Evolutionary conservation across 2,888 invertebrate genomes (phyloP), one percentile per base, ranked within the genome.

Genomic region (Dexiosoma caninum): DNA sequence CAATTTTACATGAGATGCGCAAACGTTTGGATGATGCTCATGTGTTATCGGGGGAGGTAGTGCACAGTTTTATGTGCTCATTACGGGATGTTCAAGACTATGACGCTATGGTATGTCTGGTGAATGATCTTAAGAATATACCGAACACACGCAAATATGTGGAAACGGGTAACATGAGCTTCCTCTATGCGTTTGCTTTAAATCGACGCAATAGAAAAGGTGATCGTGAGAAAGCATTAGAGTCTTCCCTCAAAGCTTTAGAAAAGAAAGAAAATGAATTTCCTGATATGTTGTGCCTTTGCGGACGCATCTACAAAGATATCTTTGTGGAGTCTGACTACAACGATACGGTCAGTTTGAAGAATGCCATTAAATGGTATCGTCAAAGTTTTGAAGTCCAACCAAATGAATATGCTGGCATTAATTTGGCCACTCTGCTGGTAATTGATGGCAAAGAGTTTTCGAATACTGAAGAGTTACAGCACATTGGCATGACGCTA

Each of bases 331-430:
- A 99, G 91, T 98, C 98, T 49, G 94, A 95, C 84, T 98, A 98
- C 89, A 93, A 93, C 2, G 98, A 99, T 88, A 93, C 93, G 84
- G 95, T 95, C 57, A 97, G 97, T 87, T 92, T 99, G 84, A 93
- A 95, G 67, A 94, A 95, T 91, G 99, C 99, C 64, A 99, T 99
- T 85, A 94, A 95, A 89, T 99, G 99, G 99, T 98, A 98, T 89
- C 93, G 98, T 85, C 96, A 97, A 91, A 98, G 98, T 59, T 99
- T 99, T 89, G 97, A 98, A 90, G 95, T 98, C 55, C 98, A 99
- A 89, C 99, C 98, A 0, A 98, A 99, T 90, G 99, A 99, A 91
- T 99, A 99, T 91, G 98, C 99, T 27, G 99, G 99, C 71, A 98
- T 99, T 82, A 99, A 99, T 92, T 92, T 99, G 86, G 99, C 99